Conservation (phyloP, 2,113 vertebrate genomes). For the Mionectes macconnelli region DNA sequence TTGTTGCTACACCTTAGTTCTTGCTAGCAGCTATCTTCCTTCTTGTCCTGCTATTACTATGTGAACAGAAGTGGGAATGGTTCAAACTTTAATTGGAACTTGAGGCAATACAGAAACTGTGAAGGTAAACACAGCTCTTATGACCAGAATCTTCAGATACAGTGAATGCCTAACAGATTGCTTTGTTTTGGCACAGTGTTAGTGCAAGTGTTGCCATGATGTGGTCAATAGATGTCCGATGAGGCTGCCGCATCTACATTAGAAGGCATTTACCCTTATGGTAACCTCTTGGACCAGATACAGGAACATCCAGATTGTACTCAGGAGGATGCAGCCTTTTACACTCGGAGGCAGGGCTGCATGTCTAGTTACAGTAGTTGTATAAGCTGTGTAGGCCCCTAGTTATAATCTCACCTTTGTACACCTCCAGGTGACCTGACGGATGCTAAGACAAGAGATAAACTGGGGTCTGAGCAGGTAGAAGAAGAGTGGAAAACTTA, state of each 20-base stretch:
- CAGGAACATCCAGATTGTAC: neutral
- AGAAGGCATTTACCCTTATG: neutral
- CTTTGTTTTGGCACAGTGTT: neutral
- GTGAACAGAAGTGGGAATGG: neutral
- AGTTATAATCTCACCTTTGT: neutral
- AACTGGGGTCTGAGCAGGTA: slow-evolving; percentile 88
- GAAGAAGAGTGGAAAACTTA: slow-evolving; percentile 96
- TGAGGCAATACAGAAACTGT: neutral
- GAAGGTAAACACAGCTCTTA: neutral
- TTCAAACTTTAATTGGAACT: neutral
- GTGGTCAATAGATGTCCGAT: neutral
- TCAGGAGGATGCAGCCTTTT: neutral
- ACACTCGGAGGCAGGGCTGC: neutral
- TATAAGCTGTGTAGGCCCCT: neutral
- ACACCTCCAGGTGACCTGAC: slow-evolving; percentile 88
- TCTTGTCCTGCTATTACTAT: neutral
- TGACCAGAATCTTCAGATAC: neutral
- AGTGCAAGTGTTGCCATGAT: neutral
- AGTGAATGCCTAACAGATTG: neutral
- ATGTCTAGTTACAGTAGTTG: neutral
- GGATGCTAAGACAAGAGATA: slow-evolving; percentile 90
- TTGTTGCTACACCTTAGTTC: neutral
- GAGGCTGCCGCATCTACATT: neutral
- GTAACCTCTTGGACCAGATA: neutral
- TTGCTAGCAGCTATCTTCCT: neutral